Evolutionary conservation across 2,113 vertebrate species (phyloP), one percentile per base, ranked within the genome.

Genomic region (Garra rufa): DNA sequence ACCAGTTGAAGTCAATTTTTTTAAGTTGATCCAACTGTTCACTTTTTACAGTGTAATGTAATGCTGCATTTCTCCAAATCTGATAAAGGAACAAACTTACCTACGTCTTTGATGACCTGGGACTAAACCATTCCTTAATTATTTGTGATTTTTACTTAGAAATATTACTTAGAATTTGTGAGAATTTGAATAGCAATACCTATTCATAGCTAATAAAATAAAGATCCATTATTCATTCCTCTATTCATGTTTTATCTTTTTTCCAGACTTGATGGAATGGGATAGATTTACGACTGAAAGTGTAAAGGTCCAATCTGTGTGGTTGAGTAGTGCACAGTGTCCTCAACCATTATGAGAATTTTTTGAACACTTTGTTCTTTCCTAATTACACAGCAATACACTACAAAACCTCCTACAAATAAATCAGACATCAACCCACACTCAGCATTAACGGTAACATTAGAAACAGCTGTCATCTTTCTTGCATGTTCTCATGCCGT

Each of bases 401-500:
- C 26, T 30, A 65, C n/a, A n/a, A n/a, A 71, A 24, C 21, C 69
- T 69, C 17, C n/a, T 14, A 71, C n/a, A 73, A 44, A 73, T 73
- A 46, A 73, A 73, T 73, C n/a, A 46, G n/a, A 26, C 13, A 46
- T 73, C 70, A 73, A 46, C 41, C 41, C 70, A 46, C 70, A 26
- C 21, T 71, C n/a, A 46, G 13, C 69, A 73, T 73, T 24, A 15
- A 24, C n/a, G 14, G 69, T 24, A 30, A 73, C 4, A 43, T 43
- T 82, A 52, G 28, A 84, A 84, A 81, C 76, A 77, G 71, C 78
- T 84, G 61, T 83, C 41, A 34, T 77, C 63, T 71, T 44, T 59
- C 38, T 70, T 13, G 48, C n/a, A 24, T 59, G 28, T 59, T 46
- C 46, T 48, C 77, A 44, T 55, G 3, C 30, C 9, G 4, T 52